These are phyloP conservation scores for Lethocerus indicus DNA, from an alignment of 1,140 invertebrate species.

Conservation along the genomic window DNA sequence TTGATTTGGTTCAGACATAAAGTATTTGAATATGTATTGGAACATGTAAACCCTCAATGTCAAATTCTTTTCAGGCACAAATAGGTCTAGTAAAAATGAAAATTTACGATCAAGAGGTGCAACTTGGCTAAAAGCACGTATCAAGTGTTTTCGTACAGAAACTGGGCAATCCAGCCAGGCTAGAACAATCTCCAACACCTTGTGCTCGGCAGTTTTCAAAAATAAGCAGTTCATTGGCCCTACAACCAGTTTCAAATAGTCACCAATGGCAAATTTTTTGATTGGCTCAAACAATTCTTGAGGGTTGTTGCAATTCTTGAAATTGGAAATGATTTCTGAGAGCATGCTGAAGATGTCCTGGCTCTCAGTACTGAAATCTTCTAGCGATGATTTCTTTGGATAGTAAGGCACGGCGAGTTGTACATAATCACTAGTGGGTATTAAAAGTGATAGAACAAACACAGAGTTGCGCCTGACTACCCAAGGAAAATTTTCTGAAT, in stretches of 20 bases:
- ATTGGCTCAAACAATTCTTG: background rate
- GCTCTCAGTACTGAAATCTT: slow-evolving; percentile 3
- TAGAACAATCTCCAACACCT: background rate
- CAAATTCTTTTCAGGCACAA: slow-evolving; percentile 6
- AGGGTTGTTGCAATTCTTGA: background rate
- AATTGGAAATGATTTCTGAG: background rate
- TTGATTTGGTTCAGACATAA: background rate
- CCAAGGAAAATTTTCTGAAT: background rate
- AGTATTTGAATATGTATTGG: background rate
- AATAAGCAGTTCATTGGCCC: slow-evolving; percentile 1
- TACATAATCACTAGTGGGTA: background rate
- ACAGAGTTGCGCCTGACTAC: background rate
- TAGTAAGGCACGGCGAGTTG: background rate
- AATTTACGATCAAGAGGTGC: background rate
- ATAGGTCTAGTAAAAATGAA: background rate
- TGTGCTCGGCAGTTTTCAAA: background rate
- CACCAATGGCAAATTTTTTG: slow-evolving; percentile 3
- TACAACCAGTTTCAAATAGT: slow-evolving; percentile 7
- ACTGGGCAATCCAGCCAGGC: slow-evolving; percentile 4
- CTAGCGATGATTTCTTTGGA: background rate
- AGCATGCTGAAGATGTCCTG: background rate
- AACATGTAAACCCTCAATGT: slow-evolving; percentile 7
- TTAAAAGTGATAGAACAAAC: background rate
- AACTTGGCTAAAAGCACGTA: background rate
- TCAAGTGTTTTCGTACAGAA: slow-evolving; percentile 8